Evolutionary conservation across 2,113 vertebrate species (phyloP).

Genomic region (Calidris pygmaea): DNA sequence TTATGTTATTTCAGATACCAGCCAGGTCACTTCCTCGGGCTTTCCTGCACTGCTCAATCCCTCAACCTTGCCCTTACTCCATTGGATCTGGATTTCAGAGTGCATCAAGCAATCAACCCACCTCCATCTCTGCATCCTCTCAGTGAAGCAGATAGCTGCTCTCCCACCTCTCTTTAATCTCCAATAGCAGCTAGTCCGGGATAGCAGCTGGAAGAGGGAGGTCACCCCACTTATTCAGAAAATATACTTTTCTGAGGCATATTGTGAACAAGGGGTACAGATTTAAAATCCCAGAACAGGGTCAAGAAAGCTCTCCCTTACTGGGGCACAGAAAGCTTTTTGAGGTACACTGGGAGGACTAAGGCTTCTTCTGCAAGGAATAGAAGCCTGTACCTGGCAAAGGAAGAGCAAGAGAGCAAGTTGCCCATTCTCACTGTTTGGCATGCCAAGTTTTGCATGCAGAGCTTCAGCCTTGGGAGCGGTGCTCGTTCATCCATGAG

Average conservation of each 20-base stretch:
- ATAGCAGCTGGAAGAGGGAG: neutral
- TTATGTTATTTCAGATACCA: neutral
- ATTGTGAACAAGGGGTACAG: neutral
- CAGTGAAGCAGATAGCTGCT: neutral
- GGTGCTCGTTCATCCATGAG: fast-evolving
- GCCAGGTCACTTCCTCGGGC: neutral
- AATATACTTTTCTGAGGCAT: neutral
- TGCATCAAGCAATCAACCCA: neutral
- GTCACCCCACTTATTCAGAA: neutral
- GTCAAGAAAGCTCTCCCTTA: neutral
- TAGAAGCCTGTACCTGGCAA: neutral
- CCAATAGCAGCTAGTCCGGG: neutral
- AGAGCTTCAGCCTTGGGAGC: neutral
- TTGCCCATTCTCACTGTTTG: neutral
- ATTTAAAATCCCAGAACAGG: neutral
- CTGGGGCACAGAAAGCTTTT: neutral
- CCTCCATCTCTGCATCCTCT: neutral
- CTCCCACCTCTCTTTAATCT: neutral
- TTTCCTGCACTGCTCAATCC: neutral
- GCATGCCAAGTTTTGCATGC: neutral
- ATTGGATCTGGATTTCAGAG: neutral
- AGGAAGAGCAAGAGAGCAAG: neutral
- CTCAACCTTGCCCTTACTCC: neutral
- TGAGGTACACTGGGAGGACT: fast-evolving
- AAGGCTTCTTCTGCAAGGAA: neutral